These are phyloP conservation scores for Myopa testacea DNA, from an alignment of 2,888 invertebrate species.

Conservation along the genomic window DNA sequence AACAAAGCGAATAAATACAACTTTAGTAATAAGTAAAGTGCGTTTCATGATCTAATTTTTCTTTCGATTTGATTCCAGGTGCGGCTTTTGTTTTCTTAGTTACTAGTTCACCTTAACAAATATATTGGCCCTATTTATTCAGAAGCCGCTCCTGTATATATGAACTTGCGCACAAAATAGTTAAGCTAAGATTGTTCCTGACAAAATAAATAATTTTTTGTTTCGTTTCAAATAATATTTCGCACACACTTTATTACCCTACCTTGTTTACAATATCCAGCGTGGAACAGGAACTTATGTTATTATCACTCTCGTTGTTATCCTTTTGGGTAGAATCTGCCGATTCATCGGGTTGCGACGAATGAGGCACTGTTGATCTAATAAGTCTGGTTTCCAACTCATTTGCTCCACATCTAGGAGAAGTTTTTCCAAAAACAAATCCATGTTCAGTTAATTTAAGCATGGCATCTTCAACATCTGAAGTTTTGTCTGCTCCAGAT, in stretches of 20 bases:
- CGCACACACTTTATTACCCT: conserved; percentile 44
- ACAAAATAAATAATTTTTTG: conserved; percentile 6
- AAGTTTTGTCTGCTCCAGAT: background rate
- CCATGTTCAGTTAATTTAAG: conserved; percentile 53
- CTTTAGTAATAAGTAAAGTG: background rate
- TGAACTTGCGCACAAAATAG: conserved; percentile 17
- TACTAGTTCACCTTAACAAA: background rate
- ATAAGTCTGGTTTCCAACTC: conserved; percentile 19
- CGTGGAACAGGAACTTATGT: conserved; percentile 67
- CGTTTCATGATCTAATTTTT: background rate
- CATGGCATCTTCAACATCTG: conserved; percentile 48
- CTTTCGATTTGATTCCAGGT: background rate
- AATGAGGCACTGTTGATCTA: conserved; percentile 33
- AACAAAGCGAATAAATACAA: background rate
- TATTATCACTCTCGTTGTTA: conserved; percentile 66
- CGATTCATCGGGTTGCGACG: conserved; percentile 54
- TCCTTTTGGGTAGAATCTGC: conserved; percentile 63
- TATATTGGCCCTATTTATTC: background rate
- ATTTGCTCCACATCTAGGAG: conserved; percentile 55
- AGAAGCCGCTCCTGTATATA: conserved; percentile 16
- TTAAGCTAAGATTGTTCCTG: background rate
- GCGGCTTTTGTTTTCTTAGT: background rate
- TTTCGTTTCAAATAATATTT: background rate
- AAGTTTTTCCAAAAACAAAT: conserved; percentile 64
- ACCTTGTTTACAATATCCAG: conserved; percentile 67